Evolutionary conservation across 2,113 vertebrate genomes (phyloP).

Genomic region (Ptilorrhoa leucosticta): DNA sequence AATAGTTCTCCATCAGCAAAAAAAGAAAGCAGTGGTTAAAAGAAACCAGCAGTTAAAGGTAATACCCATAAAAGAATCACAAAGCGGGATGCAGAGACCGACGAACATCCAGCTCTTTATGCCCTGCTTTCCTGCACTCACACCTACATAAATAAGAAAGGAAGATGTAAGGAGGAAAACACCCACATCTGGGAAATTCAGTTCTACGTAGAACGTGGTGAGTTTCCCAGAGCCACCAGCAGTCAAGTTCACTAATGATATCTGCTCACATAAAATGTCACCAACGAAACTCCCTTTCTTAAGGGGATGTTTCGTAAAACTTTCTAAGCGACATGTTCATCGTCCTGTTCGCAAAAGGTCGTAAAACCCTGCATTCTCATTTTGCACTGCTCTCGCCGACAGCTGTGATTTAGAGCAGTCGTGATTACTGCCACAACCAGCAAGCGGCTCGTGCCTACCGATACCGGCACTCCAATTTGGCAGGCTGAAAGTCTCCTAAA

Average conservation of each 20-base stretch:
- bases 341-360: background rate
- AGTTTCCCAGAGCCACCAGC: background rate
- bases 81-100: background rate
- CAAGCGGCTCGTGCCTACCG: background rate
- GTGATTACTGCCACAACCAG: background rate
- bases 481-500: conserved; percentile 56
- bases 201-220: fast-evolving
- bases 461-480: conserved; percentile 1
- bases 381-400: conserved; percentile 1
- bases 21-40: background rate
- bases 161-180: background rate
- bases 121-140: background rate
- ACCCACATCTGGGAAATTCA: background rate
- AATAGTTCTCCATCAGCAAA: background rate
- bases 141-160: background rate
- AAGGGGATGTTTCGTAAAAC: conserved; percentile 23
- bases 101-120: fast-evolving
- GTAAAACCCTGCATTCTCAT: conserved; percentile 39
- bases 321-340: conserved; percentile 27
- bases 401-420: conserved; percentile 49
- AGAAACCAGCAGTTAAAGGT: background rate
- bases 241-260: background rate
- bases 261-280: background rate
- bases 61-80: background rate
- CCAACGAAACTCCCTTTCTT: background rate